phyloP scores from a whole-genome alignment of 2,888 invertebrate species.

The Spilosoma lubricipeda region DNA sequence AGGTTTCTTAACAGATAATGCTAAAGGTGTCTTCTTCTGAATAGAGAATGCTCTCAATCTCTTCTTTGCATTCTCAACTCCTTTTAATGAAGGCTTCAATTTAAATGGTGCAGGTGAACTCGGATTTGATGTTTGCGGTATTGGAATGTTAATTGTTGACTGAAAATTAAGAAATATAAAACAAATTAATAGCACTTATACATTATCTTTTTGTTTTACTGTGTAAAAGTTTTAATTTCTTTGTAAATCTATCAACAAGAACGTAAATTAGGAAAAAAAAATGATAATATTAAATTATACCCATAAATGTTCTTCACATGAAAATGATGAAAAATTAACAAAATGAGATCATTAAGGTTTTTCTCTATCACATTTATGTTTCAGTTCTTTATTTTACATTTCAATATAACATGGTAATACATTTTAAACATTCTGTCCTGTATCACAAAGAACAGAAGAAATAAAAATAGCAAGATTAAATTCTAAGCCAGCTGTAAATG shows the following conservation, averaged over 20 bases:
- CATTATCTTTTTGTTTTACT: background rate
- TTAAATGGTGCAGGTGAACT: slow-evolving; percentile 37
- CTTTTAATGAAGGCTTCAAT: slow-evolving; percentile 59
- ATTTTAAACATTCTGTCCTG: background rate
- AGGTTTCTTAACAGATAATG: slow-evolving; percentile 63
- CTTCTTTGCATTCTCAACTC: slow-evolving; percentile 80
- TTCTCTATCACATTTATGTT: background rate
- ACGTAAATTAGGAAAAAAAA: background rate
- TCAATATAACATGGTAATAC: background rate
- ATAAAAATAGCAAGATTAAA: background rate
- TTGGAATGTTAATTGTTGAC: slow-evolving; percentile 25
- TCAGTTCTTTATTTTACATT: background rate
- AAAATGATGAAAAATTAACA: background rate
- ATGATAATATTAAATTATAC: background rate
- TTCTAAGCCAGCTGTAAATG: slow-evolving; percentile 3
- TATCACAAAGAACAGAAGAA: background rate
- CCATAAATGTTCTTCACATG: background rate
- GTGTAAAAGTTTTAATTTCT: background rate
- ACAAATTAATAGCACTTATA: background rate
- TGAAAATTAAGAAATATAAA: slow-evolving; percentile 23
- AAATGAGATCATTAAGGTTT: too few relatives aligned
- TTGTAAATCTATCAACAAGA: background rate
- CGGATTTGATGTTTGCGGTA: slow-evolving; percentile 21
- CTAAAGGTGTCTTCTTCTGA: slow-evolving; percentile 76
- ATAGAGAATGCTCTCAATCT: slow-evolving; percentile 82